Percentiles rank a stretch among this genome's conserved stretches.
phyloP scores from a whole-genome alignment of 2,797 vertebrate species.

The Sebastes steindachneri region DNA sequence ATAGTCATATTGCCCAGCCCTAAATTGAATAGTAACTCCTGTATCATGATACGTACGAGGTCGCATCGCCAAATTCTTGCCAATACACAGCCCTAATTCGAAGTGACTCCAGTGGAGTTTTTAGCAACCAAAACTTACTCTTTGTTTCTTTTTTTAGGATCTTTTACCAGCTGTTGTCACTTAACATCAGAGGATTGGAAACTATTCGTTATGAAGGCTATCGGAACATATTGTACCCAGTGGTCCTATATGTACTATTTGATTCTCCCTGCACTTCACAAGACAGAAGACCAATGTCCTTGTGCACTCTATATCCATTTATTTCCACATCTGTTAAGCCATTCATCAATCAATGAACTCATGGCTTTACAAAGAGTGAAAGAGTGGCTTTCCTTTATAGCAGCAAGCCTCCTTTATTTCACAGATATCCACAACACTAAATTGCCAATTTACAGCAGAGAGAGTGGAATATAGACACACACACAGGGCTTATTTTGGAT shows the following conservation, averaged over 20 bases:
- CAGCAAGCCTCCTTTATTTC: conserved; percentile 68
- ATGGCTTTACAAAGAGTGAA: conserved; percentile 50
- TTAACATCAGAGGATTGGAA: conserved; percentile 35
- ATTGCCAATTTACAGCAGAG: conserved; percentile 74
- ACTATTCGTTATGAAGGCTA: conserved; percentile 35
- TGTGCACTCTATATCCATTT: conserved; percentile 60
- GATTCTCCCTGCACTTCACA: conserved; percentile 38
- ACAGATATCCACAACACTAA: conserved; percentile 74
- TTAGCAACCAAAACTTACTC: not conserved
- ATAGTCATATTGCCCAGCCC: too few relatives aligned
- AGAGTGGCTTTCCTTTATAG: conserved; percentile 54
- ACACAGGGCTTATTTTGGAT: conserved; percentile 63
- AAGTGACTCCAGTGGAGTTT: conserved; percentile 2
- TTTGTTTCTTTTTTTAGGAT: not conserved
- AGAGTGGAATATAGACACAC: conserved; percentile 49
- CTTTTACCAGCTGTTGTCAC: conserved; percentile 30
- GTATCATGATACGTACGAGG: not conserved
- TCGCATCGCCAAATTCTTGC: not conserved
- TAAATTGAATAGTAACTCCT: not conserved
- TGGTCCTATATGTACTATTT: conserved; percentile 29
- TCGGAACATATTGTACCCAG: conserved; percentile 35
- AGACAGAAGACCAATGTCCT: conserved; percentile 62
- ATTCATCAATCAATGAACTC: conserved; percentile 80
- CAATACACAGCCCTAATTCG: not conserved
- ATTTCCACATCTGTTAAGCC: conserved; percentile 75